Evolutionary conservation across 2,797 vertebrate species (phyloP).

Genomic region (Coracias cyanogaster): DNA sequence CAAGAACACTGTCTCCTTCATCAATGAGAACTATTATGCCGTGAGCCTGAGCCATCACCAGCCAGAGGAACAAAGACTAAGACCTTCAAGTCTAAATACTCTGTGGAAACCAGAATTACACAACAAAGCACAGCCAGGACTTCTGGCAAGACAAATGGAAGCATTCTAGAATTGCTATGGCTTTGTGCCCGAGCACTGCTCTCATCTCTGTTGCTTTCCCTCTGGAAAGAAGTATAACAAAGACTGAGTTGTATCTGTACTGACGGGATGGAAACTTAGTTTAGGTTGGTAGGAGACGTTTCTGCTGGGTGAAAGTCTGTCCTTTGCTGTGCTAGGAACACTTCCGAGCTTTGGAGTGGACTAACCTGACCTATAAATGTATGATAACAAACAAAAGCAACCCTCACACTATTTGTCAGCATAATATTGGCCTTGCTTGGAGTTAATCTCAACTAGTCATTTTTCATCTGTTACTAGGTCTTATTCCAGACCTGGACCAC

Average conservation of each 20-base stretch:
- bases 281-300: background rate
- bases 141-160: conserved; percentile 1
- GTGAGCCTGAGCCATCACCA: background rate
- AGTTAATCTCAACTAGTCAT: background rate
- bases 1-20: background rate
- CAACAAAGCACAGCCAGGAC: background rate
- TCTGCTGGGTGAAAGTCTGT: background rate
- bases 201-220: background rate
- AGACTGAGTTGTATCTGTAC: background rate
- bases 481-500: background rate
- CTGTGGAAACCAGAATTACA: conserved; percentile 3
- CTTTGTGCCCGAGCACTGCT: background rate
- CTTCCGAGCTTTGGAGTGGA: background rate
- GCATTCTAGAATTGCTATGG: background rate
- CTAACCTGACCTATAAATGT: background rate
- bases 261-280: background rate
- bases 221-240: background rate
- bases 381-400: background rate
- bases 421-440: background rate
- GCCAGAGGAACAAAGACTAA: background rate
- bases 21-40: background rate
- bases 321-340: background rate
- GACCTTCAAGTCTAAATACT: background rate
- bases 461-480: background rate
- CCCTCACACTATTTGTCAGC: background rate